Base-by-base conservation (phyloP, 2,888 invertebrate species). In the Bibio marci region DNA sequence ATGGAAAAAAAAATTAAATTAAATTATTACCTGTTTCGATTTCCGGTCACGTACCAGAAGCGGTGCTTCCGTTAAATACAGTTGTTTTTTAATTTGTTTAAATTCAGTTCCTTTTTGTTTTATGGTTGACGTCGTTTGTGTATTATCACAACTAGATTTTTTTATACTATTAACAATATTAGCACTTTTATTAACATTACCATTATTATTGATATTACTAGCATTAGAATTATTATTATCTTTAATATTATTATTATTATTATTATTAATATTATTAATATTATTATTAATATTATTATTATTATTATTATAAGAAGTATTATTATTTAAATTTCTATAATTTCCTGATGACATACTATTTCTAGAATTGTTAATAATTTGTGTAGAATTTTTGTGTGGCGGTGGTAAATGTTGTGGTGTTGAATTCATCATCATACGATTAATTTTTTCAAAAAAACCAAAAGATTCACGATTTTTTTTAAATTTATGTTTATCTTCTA, bases 1-100 rank as follows among this genome's bases (percentile, higher is more conserved):
- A n/a, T n/a, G n/a, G n/a, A n/a, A n/a, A n/a, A n/a, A n/a, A n/a
- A n/a, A n/a, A n/a, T n/a, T n/a, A n/a, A n/a, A n/a, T n/a, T n/a
- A n/a, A n/a, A n/a, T n/a, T n/a, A n/a, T 37, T 44, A 44, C 44
- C 44, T 44, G 42, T 35, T 38, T 42, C 15, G 18, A 30, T 38
- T 45, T 45, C 45, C 45, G 38, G 41, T 43, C 45, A 45, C 45
- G 45, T 41, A 43, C 11, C 22, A 22, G 22, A 13, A 26, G 15
- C 33, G 22, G 18, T 32, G 35, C 37, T 37, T 43, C 43, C 43
- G 41, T 35, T 35, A 30, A 15, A 15, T 37, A 35, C 25, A 14
- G 30, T 11, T 30, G 42, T 26, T 28, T 35, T 42, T 35, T 31
- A 12, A n/a, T 18, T 5, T 7, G 22, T 22, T 8, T 8, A 22